Percentiles rank a stretch among this genome's conserved stretches.
Evolutionary conservation across 2,888 invertebrate species (phyloP).

Genomic region (Euclidia mi): DNA sequence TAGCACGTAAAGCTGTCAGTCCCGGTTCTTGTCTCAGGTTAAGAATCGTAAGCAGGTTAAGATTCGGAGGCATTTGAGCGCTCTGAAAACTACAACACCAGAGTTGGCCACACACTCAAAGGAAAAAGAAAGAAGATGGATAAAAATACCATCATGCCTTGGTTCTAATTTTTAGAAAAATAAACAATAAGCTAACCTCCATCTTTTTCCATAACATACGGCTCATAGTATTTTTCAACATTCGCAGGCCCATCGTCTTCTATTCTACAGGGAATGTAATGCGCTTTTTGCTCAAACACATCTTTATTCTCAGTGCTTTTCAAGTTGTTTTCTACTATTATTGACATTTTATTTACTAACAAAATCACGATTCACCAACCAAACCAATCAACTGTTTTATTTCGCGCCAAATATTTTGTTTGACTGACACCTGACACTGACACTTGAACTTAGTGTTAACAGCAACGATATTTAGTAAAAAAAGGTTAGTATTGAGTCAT

Average conservation of each 20-base stretch:
- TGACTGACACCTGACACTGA: too few species aligned
- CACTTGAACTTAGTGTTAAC: too few species aligned
- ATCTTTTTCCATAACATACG: conserved; percentile 84
- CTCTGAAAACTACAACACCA: too few species aligned
- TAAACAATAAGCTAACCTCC: conserved; percentile 1
- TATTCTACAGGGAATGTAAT: conserved; percentile 94
- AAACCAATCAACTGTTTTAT: too few species aligned
- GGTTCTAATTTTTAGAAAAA: not conserved
- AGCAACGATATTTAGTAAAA: too few species aligned
- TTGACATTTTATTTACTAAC: conserved; percentile 89
- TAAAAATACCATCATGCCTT: not conserved
- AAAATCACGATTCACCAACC: too few species aligned
- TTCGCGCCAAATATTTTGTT: not conserved
- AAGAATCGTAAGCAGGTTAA: too few species aligned
- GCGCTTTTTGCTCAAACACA: conserved; percentile 84
- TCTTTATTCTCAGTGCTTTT: conserved; percentile 81
- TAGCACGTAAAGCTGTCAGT: too few species aligned
- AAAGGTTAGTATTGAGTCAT: too few species aligned
- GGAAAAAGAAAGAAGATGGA: not conserved
- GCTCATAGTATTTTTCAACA: conserved; percentile 92
- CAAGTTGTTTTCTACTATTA: conserved; percentile 90
- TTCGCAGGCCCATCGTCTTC: conserved; percentile 92
- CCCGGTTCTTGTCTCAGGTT: too few species aligned
- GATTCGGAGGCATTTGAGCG: not conserved
- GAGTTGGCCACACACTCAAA: too few species aligned